Conservation (phyloP, 2,797 vertebrate genomes). For the Centropyge bicolor region DNA sequence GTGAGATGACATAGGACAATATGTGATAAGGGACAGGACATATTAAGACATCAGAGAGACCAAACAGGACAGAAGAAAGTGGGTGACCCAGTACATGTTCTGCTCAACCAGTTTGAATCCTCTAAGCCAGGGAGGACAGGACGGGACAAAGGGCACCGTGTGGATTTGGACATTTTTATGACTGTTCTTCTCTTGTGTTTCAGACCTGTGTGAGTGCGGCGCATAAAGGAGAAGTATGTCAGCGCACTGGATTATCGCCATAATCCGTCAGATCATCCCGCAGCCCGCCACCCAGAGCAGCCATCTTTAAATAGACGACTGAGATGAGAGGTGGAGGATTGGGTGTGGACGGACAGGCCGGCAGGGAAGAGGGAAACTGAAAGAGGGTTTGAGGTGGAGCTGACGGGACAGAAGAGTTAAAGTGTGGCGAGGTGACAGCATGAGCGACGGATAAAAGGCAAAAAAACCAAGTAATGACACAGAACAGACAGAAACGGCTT, state of each 20-base stretch:
- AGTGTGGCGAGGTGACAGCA: slow-evolving; percentile 39
- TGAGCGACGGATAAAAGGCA: slow-evolving; percentile 29
- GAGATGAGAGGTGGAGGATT: slow-evolving; percentile 66
- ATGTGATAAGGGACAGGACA: background rate
- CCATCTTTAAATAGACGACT: slow-evolving; percentile 79
- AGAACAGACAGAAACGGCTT: slow-evolving; percentile 10
- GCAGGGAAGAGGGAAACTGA: slow-evolving; percentile 40
- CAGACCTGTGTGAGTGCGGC: slow-evolving; percentile 53
- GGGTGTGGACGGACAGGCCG: slow-evolving; percentile 35
- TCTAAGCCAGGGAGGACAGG: slow-evolving; percentile 36
- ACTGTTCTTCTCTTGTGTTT: slow-evolving; percentile 51
- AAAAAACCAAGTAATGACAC: slow-evolving; percentile 18
- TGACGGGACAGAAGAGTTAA: slow-evolving; percentile 10
- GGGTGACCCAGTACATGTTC: slow-evolving; percentile 19
- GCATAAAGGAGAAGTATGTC: slow-evolving; percentile 73
- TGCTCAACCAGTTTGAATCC: slow-evolving; percentile 23
- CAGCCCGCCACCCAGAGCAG: slow-evolving; percentile 67
- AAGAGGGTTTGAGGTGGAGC: background rate
- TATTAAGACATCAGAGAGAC: background rate
- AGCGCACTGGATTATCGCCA: slow-evolving; percentile 79
- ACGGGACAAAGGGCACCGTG: slow-evolving; percentile 39
- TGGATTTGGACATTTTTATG: slow-evolving; percentile 59
- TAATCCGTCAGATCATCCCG: slow-evolving; percentile 86
- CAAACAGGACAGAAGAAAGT: background rate
- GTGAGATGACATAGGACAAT: background rate